Evolutionary conservation across 1,140 invertebrate species (phyloP).

Genomic region (Lethrus apterus): DNA sequence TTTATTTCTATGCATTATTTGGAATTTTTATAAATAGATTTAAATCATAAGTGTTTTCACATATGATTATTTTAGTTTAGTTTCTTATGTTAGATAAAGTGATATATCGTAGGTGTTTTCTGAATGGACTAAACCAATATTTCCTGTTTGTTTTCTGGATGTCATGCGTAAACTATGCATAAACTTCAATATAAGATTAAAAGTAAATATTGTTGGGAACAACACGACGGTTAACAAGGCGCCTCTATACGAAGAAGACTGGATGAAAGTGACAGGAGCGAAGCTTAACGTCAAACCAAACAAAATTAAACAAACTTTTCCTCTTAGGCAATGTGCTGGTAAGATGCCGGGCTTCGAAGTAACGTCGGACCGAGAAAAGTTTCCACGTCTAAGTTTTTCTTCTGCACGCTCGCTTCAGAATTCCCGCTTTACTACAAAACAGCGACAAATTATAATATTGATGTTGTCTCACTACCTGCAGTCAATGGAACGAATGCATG

Average conservation of each 20-base stretch:
- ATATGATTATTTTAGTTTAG: no score
- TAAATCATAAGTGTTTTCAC: no score
- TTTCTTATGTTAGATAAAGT: no score
- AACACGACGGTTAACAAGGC: constrained; percentile 35
- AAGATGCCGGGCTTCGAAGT: constrained; percentile 27
- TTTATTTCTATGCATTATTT: no score
- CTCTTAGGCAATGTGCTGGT: constrained; percentile 38
- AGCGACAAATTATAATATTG: constrained; percentile 41
- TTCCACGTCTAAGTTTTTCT: constrained; percentile 41
- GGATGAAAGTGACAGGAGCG: constrained; percentile 42
- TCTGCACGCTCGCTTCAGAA: constrained; percentile 28
- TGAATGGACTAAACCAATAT: no score
- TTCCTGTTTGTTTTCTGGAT: no score
- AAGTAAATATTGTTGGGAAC: constrained; percentile 38
- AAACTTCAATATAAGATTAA: constrained; percentile 35
- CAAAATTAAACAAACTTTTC: constrained; percentile 43
- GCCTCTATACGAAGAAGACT: constrained; percentile 28
- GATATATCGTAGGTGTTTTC: no score
- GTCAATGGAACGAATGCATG: constrained; percentile 12
- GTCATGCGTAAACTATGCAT: constrained; percentile 39
- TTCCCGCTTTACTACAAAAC: constrained; percentile 33
- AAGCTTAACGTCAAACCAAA: constrained; percentile 42
- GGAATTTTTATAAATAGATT: no score
- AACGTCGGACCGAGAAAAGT: constrained; percentile 30
- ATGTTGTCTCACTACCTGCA: constrained; percentile 28